These are phyloP conservation scores for Geothlypis trichas DNA, from an alignment of 2,113 vertebrate genomes.

Conservation along the genomic window DNA sequence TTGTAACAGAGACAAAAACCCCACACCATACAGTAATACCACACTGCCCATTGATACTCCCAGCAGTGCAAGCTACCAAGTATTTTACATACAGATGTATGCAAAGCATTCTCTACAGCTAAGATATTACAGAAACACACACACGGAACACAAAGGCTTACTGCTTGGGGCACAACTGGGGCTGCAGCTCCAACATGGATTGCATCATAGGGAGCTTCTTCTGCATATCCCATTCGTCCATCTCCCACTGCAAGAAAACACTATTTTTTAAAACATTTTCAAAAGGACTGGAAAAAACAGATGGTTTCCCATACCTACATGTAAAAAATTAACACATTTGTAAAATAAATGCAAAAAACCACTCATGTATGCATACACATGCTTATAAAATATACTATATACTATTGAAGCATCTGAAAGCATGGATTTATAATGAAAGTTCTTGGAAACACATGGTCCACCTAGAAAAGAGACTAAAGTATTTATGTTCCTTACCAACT, in stretches of 20 bases:
- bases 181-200: constrained; percentile 98
- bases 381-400: neutral
- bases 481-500: neutral
- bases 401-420: neutral
- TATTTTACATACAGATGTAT: neutral
- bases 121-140: neutral
- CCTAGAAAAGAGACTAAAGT: neutral
- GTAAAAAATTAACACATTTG: neutral
- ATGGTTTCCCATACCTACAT: neutral
- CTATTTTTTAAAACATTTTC: neutral
- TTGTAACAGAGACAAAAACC: neutral
- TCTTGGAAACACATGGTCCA: neutral
- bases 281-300: neutral
- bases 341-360: neutral
- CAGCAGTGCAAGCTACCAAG: neutral
- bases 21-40: neutral
- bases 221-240: constrained; percentile 85
- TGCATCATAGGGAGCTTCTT: constrained; percentile 95
- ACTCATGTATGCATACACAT: neutral
- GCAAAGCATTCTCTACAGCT: neutral
- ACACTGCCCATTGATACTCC: neutral
- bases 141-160: constrained; percentile 74
- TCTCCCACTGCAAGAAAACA: constrained; percentile 90
- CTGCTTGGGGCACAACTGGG: constrained; percentile 92
- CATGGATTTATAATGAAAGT: neutral